phyloP scores from a whole-genome alignment of 2,888 invertebrate genomes.

The Sycophila texana region DNA sequence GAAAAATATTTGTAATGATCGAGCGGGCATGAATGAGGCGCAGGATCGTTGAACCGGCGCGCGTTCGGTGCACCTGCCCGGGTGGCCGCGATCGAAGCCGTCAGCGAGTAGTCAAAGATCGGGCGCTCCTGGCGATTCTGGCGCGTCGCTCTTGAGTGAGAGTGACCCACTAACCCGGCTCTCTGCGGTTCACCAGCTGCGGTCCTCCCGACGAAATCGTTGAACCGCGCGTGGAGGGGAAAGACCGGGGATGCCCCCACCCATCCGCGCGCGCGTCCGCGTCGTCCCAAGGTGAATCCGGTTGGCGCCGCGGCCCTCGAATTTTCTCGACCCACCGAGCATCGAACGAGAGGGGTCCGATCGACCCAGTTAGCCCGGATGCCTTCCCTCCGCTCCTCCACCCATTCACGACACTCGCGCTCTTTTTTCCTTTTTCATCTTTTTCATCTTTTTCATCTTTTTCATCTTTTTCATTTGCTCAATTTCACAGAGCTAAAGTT shows the following conservation, averaged over 20 bases:
- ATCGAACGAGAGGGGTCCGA: not conserved
- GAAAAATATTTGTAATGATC: not conserved
- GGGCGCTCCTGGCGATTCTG: too few relatives aligned
- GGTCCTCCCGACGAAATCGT: conserved; percentile 57
- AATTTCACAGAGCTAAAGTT: too few relatives aligned
- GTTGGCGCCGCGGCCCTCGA: conserved; percentile 31
- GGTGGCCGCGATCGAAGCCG: too few relatives aligned
- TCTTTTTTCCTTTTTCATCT: too few relatives aligned
- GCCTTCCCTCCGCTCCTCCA: too few relatives aligned
- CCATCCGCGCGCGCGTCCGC: too few relatives aligned
- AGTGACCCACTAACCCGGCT: conserved; percentile 74
- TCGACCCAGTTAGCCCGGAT: too few relatives aligned
- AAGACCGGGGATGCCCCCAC: not conserved
- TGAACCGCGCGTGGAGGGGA: conserved; percentile 43
- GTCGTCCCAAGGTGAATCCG: conserved; percentile 53
- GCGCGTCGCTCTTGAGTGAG: conserved; percentile 61
- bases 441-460: too few relatives aligned
- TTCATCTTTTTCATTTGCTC: too few relatives aligned
- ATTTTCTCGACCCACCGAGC: conserved; percentile 34
- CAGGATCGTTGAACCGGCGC: not conserved
- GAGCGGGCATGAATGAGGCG: not conserved
- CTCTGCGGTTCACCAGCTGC: conserved; percentile 41
- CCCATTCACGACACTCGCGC: too few relatives aligned
- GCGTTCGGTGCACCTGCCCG: not conserved
- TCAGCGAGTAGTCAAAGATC: not conserved